Evolutionary conservation across 2,797 vertebrate genomes (phyloP).

Genomic region (Ptychobarbus kaznakovi): DNA sequence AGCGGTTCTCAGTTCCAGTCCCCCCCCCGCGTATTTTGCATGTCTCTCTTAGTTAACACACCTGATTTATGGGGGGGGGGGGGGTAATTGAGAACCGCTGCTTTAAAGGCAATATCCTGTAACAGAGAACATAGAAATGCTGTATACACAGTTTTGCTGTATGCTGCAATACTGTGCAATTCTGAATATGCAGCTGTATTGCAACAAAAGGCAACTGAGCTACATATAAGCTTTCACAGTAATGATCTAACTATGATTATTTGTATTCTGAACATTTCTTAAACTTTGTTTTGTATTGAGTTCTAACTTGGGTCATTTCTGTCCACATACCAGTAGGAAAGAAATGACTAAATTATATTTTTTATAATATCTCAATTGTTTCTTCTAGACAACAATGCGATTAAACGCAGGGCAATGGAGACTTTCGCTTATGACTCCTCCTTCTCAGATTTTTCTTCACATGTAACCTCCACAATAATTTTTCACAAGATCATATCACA

Average conservation of each 20-base stretch:
- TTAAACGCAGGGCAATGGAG: neutral
- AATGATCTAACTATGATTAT: neutral
- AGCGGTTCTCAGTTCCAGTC: too few relatives aligned
- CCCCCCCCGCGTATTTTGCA: too few relatives aligned
- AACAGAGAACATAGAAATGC: neutral
- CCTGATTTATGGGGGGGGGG: too few relatives aligned
- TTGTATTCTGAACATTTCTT: slow-evolving; percentile 23
- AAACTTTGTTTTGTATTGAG: neutral
- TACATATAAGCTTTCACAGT: neutral
- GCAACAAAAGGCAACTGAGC: neutral
- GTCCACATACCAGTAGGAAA: neutral
- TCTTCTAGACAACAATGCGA: neutral
- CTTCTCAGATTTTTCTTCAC: neutral
- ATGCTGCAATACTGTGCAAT: slow-evolving; percentile 46
- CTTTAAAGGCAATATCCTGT: slow-evolving; percentile 26
- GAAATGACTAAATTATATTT: neutral
- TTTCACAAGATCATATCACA: neutral
- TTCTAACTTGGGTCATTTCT: slow-evolving; percentile 17
- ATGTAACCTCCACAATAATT: neutral
- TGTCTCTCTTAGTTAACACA: too few relatives aligned
- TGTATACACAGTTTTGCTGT: slow-evolving; percentile 22
- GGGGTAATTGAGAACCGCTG: too few relatives aligned
- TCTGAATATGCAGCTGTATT: neutral
- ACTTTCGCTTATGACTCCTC: neutral
- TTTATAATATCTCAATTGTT: slow-evolving; percentile 4